Base-by-base conservation (phyloP, 2,113 vertebrate genomes). In the Kryptolebias marmoratus region DNA sequence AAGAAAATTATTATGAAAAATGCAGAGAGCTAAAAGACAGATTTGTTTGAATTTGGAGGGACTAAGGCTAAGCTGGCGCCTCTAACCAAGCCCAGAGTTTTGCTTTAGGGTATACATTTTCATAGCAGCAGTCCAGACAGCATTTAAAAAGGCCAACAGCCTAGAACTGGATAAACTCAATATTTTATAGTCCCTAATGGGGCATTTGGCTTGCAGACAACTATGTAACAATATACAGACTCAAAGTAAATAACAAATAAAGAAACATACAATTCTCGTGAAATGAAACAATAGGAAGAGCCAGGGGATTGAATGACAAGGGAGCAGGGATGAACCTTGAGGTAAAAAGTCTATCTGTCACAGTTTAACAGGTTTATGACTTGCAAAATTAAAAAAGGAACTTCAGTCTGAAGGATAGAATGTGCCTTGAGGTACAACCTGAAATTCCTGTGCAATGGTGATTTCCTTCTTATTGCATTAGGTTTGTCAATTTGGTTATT, bases 111-210 rank as follows among this genome's bases (percentile, higher is more conserved):
- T 58, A 81, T 73, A 13, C 31, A 64, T 80, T 82, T 73, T 77
- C 75, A 69, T 72, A 70, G 15, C 65, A 74, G 70, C 55, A 77
- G 77, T 50, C 63, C 45, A 7, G 52, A 66, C 70, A 71, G 60
- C 50, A 64, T 80, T 77, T 79, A 68, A 83, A 80, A 85, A 82
- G 50, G 70, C 49, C 68, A 83, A 54, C 55, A 73, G 76, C 67
- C 59, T 69, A 52, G 64, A 71, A 59, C 60, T 80, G 79, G 76
- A 81, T 82, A 78, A 67, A 71, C 73, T 80, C 81, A 79, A 81
- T 79, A 86, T 86, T 82, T 84, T 64, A 87, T 69, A 79, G 77
- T 75, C 64, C 71, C 77, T 86, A 88, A 89, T 90, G 88, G 77
- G 81, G 77, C 60, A 77, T 77, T 87, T 86, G 84, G 86, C 84